Conservation (phyloP, 2,888 invertebrate species). For the Melinaea menophilus region DNA sequence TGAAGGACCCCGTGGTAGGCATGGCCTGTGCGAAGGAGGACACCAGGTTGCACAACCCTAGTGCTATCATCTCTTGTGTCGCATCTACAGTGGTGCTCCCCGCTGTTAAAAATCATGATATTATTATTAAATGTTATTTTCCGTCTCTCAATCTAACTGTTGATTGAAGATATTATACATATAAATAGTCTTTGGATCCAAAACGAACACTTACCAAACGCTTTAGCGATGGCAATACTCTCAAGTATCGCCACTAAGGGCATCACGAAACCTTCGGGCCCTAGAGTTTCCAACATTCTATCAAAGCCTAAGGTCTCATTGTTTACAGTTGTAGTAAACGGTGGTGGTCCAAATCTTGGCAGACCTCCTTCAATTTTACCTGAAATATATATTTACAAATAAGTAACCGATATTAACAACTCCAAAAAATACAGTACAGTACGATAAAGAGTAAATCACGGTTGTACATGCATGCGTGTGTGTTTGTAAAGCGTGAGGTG, state of each 20-base stretch:
- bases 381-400: conserved; percentile 27
- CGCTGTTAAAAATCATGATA: conserved; percentile 64
- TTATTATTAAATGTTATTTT: too few relatives aligned
- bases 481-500: not conserved
- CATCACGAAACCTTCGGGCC: conserved; percentile 81
- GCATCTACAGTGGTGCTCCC: conserved; percentile 87
- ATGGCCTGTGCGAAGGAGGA: conserved; percentile 91
- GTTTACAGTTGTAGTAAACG: conserved; percentile 80
- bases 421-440: too few relatives aligned
- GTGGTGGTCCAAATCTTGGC: conserved; percentile 82
- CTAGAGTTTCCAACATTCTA: conserved; percentile 80
- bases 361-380: conserved; percentile 83
- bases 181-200: not conserved
- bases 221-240: conserved; percentile 85
- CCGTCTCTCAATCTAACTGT: too few relatives aligned
- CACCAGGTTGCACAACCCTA: conserved; percentile 88
- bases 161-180: too few relatives aligned
- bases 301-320: conserved; percentile 78
- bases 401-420: too few relatives aligned
- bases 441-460: too few relatives aligned
- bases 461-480: too few relatives aligned
- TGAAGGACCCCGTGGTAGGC: conserved; percentile 92
- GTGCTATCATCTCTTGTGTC: conserved; percentile 93
- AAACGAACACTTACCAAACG: conserved; percentile 81
- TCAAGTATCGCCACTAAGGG: conserved; percentile 86